Percentiles rank a stretch among this genome's conserved stretches.
Conservation (phyloP, 2,113 vertebrate species). For the Ariopsis seemanni region DNA sequence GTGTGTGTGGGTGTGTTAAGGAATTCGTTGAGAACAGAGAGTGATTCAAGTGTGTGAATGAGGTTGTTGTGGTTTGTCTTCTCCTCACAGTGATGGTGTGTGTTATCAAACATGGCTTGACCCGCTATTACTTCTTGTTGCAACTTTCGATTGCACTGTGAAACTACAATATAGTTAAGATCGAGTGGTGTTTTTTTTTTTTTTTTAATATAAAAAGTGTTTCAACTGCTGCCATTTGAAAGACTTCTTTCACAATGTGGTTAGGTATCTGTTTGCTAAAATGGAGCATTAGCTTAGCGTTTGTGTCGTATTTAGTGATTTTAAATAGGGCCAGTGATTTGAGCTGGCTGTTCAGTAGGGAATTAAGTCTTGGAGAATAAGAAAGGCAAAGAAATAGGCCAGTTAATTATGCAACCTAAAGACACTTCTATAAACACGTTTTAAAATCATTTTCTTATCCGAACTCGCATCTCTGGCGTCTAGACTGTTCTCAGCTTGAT, state of each 20-base stretch:
- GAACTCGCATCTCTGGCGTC: not conserved
- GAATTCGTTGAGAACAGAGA: conserved; percentile 50
- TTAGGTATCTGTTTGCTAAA: not conserved
- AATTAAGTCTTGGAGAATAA: conserved; percentile 13
- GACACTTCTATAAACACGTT: conserved; percentile 38
- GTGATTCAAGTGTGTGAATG: conserved; percentile 48
- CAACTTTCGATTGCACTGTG: not conserved
- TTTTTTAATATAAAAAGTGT: not conserved
- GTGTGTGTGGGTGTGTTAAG: conserved; percentile 43
- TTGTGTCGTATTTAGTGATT: not conserved
- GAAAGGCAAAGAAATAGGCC: conserved; percentile 31
- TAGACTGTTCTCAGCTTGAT: not conserved
- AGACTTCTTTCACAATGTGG: not conserved
- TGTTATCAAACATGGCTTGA: conserved; percentile 30
- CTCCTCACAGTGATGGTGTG: conserved; percentile 28
- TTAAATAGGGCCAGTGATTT: conserved; percentile 11
- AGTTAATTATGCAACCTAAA: conserved; percentile 36
- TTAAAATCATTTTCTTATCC: not conserved
- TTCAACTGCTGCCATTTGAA: not conserved
- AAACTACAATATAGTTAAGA: not conserved
- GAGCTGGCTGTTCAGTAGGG: conserved; percentile 2
- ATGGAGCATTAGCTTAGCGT: not conserved
- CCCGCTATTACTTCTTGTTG: not conserved
- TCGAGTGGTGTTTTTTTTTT: no score
- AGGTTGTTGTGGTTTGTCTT: conserved; percentile 41